These are phyloP conservation scores for Drosophila leontia DNA, from an alignment of 1,140 invertebrate genomes.

Conservation along the genomic window DNA sequence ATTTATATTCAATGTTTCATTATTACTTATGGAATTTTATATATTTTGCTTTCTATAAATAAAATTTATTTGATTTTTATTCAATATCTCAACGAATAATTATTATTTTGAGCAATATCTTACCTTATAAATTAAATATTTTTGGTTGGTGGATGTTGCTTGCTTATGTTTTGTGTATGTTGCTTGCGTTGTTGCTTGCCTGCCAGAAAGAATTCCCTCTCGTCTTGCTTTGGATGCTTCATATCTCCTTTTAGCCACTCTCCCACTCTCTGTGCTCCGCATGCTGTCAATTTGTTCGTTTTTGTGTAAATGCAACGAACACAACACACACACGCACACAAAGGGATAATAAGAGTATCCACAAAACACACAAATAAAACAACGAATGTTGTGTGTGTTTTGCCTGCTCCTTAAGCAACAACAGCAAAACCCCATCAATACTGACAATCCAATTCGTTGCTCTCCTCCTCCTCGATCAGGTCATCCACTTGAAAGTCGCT, in stretches of 20 bases:
- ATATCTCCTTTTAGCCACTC: neutral
- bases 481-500: conserved; percentile 66
- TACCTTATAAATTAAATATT: conserved; percentile 40
- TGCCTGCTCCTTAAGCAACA: conserved; percentile 10
- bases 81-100: no score
- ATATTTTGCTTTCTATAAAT: no score
- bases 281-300: conserved; percentile 9
- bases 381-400: conserved; percentile 5
- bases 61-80: no score
- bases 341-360: conserved; percentile 10
- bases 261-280: neutral
- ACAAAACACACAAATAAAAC: conserved; percentile 1
- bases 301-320: conserved; percentile 68
- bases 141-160: conserved; percentile 17
- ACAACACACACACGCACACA: neutral
- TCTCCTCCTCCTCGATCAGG: conserved; percentile 63
- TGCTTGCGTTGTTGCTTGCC: conserved; percentile 20
- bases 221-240: conserved; percentile 25
- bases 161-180: conserved; percentile 20
- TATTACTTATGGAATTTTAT: no score
- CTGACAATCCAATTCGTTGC: conserved; percentile 35
- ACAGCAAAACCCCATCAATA: conserved; percentile 33
- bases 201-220: conserved; percentile 18
- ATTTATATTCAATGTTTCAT: no score
- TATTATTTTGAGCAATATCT: neutral